Conservation (phyloP, 64 coral and sea anemone species). For the Porites lutea region DNA sequence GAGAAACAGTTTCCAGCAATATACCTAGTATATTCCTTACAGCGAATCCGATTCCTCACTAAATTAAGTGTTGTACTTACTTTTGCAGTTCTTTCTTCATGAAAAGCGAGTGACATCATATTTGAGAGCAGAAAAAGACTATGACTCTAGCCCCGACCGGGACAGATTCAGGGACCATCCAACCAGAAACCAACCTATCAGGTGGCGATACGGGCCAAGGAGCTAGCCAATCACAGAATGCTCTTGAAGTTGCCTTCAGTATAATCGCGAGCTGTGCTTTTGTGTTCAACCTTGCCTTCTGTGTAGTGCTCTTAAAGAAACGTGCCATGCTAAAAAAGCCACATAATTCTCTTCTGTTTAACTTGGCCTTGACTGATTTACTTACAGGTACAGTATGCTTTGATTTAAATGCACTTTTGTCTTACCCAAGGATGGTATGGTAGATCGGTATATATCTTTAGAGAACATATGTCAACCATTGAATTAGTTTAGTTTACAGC, state of each 20-base stretch:
- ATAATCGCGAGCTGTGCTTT: constrained; percentile 40
- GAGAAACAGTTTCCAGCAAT: too few species aligned
- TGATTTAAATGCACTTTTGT: too few species aligned
- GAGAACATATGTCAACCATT: too few species aligned
- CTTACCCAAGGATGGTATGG: too few species aligned
- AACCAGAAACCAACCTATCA: background rate
- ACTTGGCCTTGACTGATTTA: constrained; percentile 40
- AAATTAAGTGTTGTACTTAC: background rate
- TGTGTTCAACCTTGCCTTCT: constrained; percentile 21
- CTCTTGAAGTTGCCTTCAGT: background rate
- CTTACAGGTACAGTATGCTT: constrained; percentile 9
- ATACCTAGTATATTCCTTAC: too few species aligned
- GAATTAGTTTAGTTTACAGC: too few species aligned
- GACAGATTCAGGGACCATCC: background rate
- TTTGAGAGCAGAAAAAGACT: background rate
- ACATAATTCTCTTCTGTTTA: constrained; percentile 25
- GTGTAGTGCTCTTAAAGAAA: constrained; percentile 31
- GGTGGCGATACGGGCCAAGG: background rate
- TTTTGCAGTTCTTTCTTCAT: background rate
- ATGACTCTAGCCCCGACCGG: background rate
- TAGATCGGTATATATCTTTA: too few species aligned
- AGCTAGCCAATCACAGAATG: background rate
- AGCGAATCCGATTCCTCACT: background rate
- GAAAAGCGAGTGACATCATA: background rate
- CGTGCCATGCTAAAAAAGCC: constrained; percentile 13